phyloP scores from a whole-genome alignment of 2,888 invertebrate species.

The Embidobia sp. region DNA sequence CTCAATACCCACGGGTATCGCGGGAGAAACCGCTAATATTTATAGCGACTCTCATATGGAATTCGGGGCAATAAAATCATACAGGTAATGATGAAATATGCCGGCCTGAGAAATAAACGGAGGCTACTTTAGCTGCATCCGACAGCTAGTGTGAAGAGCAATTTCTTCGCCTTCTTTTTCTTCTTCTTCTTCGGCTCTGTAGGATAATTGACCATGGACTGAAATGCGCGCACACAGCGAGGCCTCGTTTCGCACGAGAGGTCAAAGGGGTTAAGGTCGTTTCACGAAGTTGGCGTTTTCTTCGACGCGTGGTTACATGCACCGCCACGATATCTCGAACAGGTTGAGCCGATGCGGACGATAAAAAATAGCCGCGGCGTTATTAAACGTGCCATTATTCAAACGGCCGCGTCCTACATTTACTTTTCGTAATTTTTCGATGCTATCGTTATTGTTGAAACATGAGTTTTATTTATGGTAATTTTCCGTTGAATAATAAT shows the following conservation, averaged over 20 bases:
- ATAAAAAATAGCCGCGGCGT: slow-evolving; percentile 50
- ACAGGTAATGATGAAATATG: slow-evolving; percentile 40
- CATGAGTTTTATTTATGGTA: slow-evolving; percentile 63
- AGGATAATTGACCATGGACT: slow-evolving; percentile 47
- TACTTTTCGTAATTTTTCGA: slow-evolving; percentile 55
- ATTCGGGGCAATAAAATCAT: slow-evolving; percentile 34
- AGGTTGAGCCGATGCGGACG: slow-evolving; percentile 22
- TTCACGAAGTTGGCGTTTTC: slow-evolving; percentile 24
- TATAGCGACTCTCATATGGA: slow-evolving; percentile 27
- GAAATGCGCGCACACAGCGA: slow-evolving; percentile 16
- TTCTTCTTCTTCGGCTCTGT: background rate
- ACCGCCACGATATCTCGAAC: slow-evolving; percentile 28
- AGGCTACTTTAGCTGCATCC: too few relatives aligned
- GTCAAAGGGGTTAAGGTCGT: slow-evolving; percentile 56
- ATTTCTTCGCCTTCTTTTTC: too few relatives aligned
- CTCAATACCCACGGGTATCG: slow-evolving; percentile 5
- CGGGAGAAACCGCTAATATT: slow-evolving; percentile 31
- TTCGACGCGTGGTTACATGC: slow-evolving; percentile 2
- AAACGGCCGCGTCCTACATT: slow-evolving; percentile 61
- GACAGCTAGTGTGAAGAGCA: too few relatives aligned
- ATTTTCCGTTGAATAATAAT: slow-evolving; percentile 57
- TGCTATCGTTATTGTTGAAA: slow-evolving; percentile 61
- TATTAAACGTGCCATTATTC: slow-evolving; percentile 60
- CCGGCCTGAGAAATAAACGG: slow-evolving; percentile 16
- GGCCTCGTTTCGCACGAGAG: slow-evolving; percentile 9